Evolutionary conservation across 2,888 invertebrate species (phyloP).

Genomic region (Phaedon cochleariae): DNA sequence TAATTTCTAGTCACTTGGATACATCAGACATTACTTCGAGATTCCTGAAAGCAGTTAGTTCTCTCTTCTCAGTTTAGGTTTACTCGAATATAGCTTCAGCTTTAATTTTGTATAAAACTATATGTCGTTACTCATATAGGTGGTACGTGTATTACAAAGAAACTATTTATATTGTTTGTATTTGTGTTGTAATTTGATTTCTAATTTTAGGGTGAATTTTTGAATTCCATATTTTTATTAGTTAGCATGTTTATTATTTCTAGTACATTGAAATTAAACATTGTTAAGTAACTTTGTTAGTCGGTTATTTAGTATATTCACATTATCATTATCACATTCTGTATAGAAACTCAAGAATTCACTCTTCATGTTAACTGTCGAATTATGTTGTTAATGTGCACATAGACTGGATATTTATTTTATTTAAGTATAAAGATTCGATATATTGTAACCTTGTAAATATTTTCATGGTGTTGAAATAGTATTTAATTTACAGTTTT

Average conservation of each 20-base stretch:
- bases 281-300: background rate
- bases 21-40: conserved; percentile 14
- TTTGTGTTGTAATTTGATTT: conserved; percentile 4
- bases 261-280: background rate
- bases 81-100: conserved; percentile 42
- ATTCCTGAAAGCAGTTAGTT: conserved; percentile 23
- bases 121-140: conserved; percentile 15
- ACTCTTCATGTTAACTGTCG: background rate
- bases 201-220: conserved; percentile 21
- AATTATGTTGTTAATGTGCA: background rate
- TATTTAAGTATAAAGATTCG: background rate
- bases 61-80: conserved; percentile 37
- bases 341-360: conserved; percentile 17
- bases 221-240: conserved; percentile 5
- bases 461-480: background rate
- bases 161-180: conserved; percentile 21
- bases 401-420: background rate
- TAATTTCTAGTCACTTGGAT: background rate
- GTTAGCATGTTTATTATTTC: background rate
- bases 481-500: background rate
- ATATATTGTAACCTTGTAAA: background rate
- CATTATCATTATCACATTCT: too few species aligned
- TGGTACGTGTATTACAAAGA: conserved; percentile 25
- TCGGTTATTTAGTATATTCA: too few species aligned
- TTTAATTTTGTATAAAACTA: conserved; percentile 32